Evolutionary conservation across 2,888 invertebrate genomes (phyloP).

Genomic region (Drosophila dives): DNA sequence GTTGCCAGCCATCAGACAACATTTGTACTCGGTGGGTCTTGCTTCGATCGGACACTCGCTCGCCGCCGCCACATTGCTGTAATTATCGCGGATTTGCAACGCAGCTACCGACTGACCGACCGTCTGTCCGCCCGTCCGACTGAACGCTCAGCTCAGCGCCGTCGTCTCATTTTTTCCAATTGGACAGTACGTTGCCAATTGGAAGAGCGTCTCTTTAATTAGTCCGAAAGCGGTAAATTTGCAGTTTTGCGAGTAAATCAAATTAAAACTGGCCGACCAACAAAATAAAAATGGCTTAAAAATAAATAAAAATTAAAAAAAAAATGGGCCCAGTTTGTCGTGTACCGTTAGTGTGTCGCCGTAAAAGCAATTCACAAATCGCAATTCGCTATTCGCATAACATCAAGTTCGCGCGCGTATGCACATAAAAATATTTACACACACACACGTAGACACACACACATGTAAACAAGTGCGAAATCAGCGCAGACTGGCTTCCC

Average conservation of each 20-base stretch:
- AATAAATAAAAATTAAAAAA: constrained; percentile 44
- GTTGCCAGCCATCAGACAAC: constrained; percentile 81
- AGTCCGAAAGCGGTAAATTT: constrained; percentile 14
- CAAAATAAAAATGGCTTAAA: constrained; percentile 43
- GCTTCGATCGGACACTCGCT: constrained; percentile 76
- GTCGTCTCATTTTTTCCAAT: constrained; percentile 33
- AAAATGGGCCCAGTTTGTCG: constrained; percentile 39
- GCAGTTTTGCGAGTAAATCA: constrained; percentile 32
- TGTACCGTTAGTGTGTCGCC: constrained; percentile 51
- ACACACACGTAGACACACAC: constrained; percentile 1
- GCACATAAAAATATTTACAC: constrained; percentile 29
- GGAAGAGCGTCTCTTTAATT: constrained; percentile 41
- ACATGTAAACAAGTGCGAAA: constrained; percentile 23
- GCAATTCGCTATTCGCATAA: constrained; percentile 45
- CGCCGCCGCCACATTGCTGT: constrained; percentile 59
- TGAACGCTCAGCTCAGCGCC: background rate
- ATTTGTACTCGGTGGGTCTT: constrained; percentile 83
- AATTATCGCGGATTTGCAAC: constrained; percentile 58
- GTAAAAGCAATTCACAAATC: constrained; percentile 37
- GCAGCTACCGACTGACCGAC: background rate
- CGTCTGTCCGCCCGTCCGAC: background rate
- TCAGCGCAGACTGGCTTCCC: constrained; percentile 53
- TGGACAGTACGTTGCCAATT: constrained; percentile 42
- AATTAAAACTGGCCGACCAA: constrained; percentile 41
- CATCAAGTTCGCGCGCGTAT: constrained; percentile 62